Evolutionary conservation across 2,113 vertebrate species (phyloP).

Genomic region (Tupaia tana): DNA sequence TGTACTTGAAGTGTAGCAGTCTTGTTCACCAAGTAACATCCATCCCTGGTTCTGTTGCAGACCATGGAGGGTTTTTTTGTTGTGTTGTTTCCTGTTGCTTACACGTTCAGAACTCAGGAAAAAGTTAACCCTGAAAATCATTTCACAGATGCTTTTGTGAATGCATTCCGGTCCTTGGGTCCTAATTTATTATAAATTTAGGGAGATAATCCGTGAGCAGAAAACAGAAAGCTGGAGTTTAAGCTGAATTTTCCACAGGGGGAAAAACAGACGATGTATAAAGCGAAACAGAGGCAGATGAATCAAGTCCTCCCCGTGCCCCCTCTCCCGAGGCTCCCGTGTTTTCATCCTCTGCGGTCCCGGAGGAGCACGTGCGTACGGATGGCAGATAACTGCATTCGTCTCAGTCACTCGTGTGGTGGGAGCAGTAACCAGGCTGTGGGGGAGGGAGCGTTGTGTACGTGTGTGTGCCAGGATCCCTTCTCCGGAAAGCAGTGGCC

Average conservation of each 20-base stretch:
- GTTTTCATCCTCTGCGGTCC: fast-evolving
- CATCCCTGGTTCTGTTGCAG: neutral
- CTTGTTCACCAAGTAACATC: neutral
- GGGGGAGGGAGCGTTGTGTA: too few species aligned
- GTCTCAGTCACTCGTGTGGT: too few species aligned
- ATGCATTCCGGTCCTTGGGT: neutral
- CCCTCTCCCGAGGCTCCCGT: fast-evolving
- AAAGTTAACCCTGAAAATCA: neutral
- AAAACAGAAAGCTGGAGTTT: neutral
- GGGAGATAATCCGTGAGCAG: neutral
- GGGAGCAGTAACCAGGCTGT: too few species aligned
- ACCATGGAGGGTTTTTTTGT: neutral
- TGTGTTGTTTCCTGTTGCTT: neutral
- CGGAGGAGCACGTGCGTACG: too few species aligned
- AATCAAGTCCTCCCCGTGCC: fast-evolving
- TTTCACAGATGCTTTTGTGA: too few species aligned
- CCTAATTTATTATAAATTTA: neutral
- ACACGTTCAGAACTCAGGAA: neutral
- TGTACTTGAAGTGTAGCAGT: neutral
- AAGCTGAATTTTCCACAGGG: neutral
- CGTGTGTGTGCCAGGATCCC: neutral
- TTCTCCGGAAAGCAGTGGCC: neutral
- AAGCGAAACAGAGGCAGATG: neutral
- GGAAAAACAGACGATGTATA: neutral
- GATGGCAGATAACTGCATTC: too few species aligned